Evolutionary conservation across 2,113 vertebrate genomes (phyloP).

Genomic region (Brienomyrus longianalis): DNA sequence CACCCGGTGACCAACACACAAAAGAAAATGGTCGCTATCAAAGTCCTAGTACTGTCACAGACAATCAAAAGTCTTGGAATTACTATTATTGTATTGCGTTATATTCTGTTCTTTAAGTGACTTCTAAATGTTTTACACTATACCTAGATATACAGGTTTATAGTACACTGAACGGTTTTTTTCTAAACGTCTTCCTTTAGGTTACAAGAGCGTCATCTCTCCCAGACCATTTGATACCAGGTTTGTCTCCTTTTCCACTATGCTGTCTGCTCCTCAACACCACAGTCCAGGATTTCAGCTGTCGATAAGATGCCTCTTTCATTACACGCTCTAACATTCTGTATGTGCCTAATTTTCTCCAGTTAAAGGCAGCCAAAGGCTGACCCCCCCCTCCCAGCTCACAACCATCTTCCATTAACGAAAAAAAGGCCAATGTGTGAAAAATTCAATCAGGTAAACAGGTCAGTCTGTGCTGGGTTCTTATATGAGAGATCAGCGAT

Average conservation of each 20-base stretch:
- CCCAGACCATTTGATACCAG: neutral
- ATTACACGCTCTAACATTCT: neutral
- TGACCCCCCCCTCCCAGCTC: neutral
- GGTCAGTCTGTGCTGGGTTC: neutral
- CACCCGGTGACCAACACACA: neutral
- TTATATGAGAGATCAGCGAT: neutral
- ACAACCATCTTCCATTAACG: neutral
- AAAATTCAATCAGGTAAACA: neutral
- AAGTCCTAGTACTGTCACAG: neutral
- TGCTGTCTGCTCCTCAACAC: neutral
- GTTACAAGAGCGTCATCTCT: neutral
- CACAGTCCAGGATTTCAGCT: neutral
- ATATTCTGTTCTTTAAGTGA: neutral
- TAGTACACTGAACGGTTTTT: neutral
- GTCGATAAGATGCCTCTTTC: neutral
- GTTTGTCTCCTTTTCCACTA: neutral
- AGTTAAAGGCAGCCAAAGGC: neutral
- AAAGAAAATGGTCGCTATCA: neutral
- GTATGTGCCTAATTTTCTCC: neutral
- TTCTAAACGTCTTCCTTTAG: neutral
- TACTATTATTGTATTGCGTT: neutral
- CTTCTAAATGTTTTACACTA: neutral
- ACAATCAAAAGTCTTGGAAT: neutral
- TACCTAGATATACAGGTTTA: neutral
- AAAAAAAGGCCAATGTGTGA: neutral